Base-by-base conservation (phyloP, 2,888 invertebrate genomes). In the Nomada ruficornis region DNA sequence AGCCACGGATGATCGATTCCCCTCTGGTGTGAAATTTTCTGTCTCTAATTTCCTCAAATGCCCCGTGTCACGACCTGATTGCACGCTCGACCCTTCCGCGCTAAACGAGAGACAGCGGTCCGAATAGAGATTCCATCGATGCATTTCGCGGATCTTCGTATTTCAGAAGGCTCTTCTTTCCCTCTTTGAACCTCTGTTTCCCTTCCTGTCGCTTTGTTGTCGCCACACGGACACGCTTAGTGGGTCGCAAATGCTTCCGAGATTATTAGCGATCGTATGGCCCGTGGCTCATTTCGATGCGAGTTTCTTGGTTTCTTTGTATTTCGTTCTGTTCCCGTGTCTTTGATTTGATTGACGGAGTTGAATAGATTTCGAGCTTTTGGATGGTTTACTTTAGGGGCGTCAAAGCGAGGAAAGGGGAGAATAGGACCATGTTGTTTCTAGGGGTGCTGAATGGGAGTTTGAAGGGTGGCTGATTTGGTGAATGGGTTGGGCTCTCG, bases 31-130 rank as follows among this genome's bases (percentile, higher is more conserved):
- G 65, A 70, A 65, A 70, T 64, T 73, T 54, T 64, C 42, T 55
- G 54, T 59, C 55, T 64, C 74, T 26, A 44, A 72, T 70, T 81
- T 74, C 15, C 50, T 52, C 50, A 55, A 72, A 67, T 68, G 68
- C 72, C 47, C 29, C 50, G 15, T 62, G 60, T 57, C 59, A 54
- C 71, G 64, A 55, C 50, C 64, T 47, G 74, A 57, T 70, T 60
- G 52, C 59, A 60, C n/a, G 47, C 11, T 29, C 23, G 59, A 64
- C 55, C 18, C 13, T 52, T 36, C 23, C 23, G 13, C 4, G 20
- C 2, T 5, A 65, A 74, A 65, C 20, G 20, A 63, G 15, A 47
- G n/a, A 50, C 26, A 3, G 29, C 4, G 18, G 1, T n/a, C 52
- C 18, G 63, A 72, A 69, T 50, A 55, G 50, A 44, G 63, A 20